phyloP scores from a whole-genome alignment of 2,888 invertebrate genomes.

The Yponomeuta malinellus region DNA sequence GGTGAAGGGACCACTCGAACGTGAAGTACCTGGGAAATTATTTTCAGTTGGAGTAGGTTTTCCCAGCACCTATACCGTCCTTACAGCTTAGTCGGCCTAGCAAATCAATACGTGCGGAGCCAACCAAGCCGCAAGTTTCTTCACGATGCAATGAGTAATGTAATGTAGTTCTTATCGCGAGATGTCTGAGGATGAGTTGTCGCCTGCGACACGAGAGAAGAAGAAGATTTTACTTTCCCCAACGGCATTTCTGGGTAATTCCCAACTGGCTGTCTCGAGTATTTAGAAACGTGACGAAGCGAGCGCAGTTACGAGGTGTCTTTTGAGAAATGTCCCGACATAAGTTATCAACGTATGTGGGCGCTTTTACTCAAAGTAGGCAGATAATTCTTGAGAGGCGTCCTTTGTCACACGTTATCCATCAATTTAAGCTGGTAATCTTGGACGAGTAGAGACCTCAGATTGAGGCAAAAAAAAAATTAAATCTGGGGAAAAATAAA shows the following conservation, averaged over 20 bases:
- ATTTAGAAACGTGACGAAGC: constrained; percentile 11
- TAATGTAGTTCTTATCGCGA: not conserved
- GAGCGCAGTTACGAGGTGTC: not conserved
- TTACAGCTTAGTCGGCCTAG: too few species aligned
- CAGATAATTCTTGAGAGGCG: not conserved
- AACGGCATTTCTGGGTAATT: not conserved
- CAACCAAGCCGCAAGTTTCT: too few species aligned
- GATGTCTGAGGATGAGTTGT: not conserved
- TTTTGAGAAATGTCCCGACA: constrained; percentile 41
- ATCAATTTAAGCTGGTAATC: not conserved
- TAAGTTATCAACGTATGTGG: constrained; percentile 37
- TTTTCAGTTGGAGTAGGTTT: too few species aligned
- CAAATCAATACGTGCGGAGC: too few species aligned
- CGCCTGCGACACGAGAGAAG: not conserved
- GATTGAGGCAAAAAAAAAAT: not conserved
- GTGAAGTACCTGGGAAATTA: too few species aligned
- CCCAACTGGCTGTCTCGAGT: not conserved
- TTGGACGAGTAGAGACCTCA: not conserved
- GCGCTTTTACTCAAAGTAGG: not conserved
- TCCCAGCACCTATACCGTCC: too few species aligned
- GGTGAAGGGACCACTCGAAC: too few species aligned
- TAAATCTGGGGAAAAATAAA: not conserved
- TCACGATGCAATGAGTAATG: too few species aligned
- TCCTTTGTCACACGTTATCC: not conserved
- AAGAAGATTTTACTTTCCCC: not conserved